phyloP scores from a whole-genome alignment of 2,797 vertebrate genomes.

The Pangasius mekongensis region DNA sequence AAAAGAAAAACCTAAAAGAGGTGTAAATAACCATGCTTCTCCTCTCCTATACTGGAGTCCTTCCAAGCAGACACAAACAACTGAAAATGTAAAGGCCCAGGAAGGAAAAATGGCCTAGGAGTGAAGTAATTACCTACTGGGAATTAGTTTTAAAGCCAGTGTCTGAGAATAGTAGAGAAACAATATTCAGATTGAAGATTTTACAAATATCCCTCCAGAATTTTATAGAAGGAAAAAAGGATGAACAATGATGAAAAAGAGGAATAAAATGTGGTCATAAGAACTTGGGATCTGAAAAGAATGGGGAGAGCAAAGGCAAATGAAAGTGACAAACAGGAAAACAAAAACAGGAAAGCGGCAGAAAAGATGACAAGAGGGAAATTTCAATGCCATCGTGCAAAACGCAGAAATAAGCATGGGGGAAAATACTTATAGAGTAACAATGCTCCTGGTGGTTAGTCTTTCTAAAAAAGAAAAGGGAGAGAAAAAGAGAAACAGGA shows the following conservation, averaged over 20 bases:
- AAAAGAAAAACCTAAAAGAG: neutral
- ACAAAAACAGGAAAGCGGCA: neutral
- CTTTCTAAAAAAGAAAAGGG: neutral
- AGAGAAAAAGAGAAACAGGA: neutral
- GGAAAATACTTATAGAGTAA: neutral
- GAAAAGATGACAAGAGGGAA: neutral
- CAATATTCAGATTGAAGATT: neutral
- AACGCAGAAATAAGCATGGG: neutral
- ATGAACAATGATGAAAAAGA: neutral
- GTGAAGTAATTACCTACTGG: neutral
- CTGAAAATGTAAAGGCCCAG: neutral
- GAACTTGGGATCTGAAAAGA: neutral
- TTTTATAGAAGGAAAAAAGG: neutral
- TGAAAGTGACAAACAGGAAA: neutral
- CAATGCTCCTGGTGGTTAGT: neutral
- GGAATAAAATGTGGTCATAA: neutral
- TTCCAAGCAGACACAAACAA: neutral
- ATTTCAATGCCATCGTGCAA: neutral
- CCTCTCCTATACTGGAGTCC: neutral
- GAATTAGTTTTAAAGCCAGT: neutral
- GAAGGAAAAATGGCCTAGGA: neutral
- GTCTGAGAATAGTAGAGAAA: neutral
- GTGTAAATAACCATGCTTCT: slow-evolving; percentile 20
- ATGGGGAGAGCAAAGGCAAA: neutral
- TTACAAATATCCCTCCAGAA: neutral